These are phyloP conservation scores for Drosophila mimica DNA, from an alignment of 2,888 invertebrate genomes.

Conservation along the genomic window DNA sequence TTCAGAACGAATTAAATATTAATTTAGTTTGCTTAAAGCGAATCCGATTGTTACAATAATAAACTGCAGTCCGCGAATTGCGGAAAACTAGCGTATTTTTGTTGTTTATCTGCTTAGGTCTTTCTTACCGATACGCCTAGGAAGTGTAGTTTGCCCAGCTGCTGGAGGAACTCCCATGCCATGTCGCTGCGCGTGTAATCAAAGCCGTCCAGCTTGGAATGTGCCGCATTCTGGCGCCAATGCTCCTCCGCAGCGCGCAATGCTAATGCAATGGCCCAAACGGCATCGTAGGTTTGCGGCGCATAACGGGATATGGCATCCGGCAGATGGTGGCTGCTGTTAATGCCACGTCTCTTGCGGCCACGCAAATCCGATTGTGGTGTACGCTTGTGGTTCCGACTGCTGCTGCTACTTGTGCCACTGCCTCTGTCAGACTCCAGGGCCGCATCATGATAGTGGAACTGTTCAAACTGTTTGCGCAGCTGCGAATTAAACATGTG, in stretches of 20 bases:
- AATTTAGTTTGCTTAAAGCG: neutral
- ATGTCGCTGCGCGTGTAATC: conserved; percentile 91
- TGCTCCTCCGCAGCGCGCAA: conserved; percentile 88
- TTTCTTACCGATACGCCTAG: conserved; percentile 93
- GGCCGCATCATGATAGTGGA: conserved; percentile 63
- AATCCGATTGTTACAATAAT: neutral
- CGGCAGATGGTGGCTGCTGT: conserved; percentile 47
- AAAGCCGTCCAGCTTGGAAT: conserved; percentile 87
- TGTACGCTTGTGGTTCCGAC: conserved; percentile 34
- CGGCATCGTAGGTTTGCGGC: conserved; percentile 94
- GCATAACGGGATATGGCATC: conserved; percentile 88
- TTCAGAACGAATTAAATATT: neutral
- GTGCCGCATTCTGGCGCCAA: conserved; percentile 85
- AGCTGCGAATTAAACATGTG: conserved; percentile 84
- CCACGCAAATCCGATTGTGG: conserved; percentile 58
- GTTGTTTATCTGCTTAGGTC: neutral
- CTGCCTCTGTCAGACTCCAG: neutral
- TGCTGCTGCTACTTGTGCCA: conserved; percentile 6
- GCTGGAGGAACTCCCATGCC: conserved; percentile 89
- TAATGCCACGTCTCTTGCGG: conserved; percentile 50
- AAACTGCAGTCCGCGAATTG: neutral
- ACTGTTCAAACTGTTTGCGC: conserved; percentile 79
- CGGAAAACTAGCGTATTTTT: neutral
- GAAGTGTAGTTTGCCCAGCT: conserved; percentile 91
- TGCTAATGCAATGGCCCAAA: conserved; percentile 95